Base-by-base conservation (phyloP, 2,888 invertebrate genomes). In the Drosophila kuntzei region DNA sequence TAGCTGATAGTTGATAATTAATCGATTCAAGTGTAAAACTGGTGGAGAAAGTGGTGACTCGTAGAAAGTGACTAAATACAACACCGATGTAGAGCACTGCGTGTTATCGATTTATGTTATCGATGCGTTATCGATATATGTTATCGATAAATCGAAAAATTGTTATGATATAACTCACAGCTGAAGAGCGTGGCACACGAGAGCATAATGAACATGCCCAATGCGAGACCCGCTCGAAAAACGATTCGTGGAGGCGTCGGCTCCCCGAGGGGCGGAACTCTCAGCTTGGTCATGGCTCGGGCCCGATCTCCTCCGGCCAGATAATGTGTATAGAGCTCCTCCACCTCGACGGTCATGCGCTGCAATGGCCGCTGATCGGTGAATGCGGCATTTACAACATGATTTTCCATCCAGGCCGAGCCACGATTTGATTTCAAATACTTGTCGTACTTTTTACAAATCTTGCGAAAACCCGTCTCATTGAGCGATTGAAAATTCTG, bases 371-470 rank as follows among this genome's bases (percentile, higher is more conserved):
- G 58, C 0, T 46, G 44, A 6, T 88, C 69, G 14, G 71, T 70
- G 9, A 86, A 89, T 1, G 74, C 18, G 0, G 77, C 68, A 0
- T 16, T 6, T 6, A 98, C 98, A 16, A 99, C 98, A 87, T 97
- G 95, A 75, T 96, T 95, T 37, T 95, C 95, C 58, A 98, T 93
- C 98, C 98, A 99, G 93, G 95, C 95, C n/a, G 95, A 95, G 0
- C 99, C 99, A 75, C 94, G 93, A 70, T 95, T 96, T 50, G 96
- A 96, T 60, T 94, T 94, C 90, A 98, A 11, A n/a, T 89, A 54
- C 95, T 99, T 99, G 93, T 99, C 99, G 91, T 99, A 98, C 93
- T 99, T 99, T 92, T 99, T 99, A 76, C 99, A 94, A 90, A 99
- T 99, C 93, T 99, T 99, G 69, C 99, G 94, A 93, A 99, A 99